phyloP scores from a whole-genome alignment of 2,888 invertebrate genomes.

The Sussaba pulchella region DNA sequence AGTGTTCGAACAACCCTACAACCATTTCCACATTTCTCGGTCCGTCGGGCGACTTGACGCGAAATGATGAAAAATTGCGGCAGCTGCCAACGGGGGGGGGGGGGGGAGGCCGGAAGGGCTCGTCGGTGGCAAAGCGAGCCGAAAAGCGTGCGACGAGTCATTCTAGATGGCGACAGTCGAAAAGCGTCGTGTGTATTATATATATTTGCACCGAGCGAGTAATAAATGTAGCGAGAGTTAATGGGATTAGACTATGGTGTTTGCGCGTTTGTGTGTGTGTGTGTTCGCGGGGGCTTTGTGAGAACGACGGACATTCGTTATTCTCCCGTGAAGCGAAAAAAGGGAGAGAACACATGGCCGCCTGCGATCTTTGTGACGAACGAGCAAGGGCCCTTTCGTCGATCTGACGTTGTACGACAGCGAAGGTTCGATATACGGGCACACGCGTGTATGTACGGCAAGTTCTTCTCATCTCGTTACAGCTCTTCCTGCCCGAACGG shows the following conservation, averaged over 20 bases:
- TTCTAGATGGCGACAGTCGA: conserved; percentile 26
- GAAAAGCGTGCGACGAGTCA: background rate
- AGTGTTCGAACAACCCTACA: no score
- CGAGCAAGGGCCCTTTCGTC: conserved; percentile 48
- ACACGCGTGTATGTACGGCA: background rate
- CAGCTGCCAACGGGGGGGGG: background rate
- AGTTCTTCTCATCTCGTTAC: conserved; percentile 17
- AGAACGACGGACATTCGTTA: conserved; percentile 40
- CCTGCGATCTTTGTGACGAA: conserved; percentile 45
- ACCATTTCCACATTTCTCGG: background rate
- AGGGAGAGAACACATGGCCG: conserved; percentile 32
- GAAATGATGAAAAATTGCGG: conserved; percentile 40
- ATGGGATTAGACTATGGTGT: conserved; percentile 62
- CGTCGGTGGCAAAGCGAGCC: background rate
- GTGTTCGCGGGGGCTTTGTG: no score
- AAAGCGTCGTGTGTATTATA: conserved; percentile 15
- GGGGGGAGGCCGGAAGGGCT: no score
- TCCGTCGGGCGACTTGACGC: background rate
- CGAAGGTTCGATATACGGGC: background rate
- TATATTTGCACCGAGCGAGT: conserved; percentile 30
- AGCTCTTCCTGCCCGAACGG: conserved; percentile 5
- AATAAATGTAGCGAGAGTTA: conserved; percentile 64
- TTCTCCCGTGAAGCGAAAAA: conserved; percentile 30
- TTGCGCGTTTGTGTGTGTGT: conserved; percentile 60
- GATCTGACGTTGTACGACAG: background rate